Conservation (phyloP, 2,113 vertebrate species). For the Gallinago undulata region DNA sequence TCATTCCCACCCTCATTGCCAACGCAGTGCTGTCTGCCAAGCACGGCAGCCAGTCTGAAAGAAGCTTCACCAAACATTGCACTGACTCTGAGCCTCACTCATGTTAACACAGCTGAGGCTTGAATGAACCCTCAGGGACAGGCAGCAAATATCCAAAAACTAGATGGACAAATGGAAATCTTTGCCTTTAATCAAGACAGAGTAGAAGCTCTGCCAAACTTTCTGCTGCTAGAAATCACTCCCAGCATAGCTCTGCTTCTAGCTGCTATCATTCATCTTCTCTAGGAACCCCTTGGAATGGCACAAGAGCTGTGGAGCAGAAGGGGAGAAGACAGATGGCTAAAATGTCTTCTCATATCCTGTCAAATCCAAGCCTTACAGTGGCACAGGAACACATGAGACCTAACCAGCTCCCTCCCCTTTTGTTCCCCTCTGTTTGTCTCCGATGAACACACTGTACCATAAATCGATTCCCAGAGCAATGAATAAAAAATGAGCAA, state of each 20-base stretch:
- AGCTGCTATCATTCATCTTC: not conserved
- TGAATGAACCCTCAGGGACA: not conserved
- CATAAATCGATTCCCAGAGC: not conserved
- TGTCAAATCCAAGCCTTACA: not conserved
- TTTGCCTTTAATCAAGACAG: not conserved
- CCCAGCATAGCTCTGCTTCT: not conserved
- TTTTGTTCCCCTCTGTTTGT: not conserved
- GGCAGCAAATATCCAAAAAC: not conserved
- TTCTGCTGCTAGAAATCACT: not conserved
- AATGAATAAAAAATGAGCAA: conserved; percentile 1
- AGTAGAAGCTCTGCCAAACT: not conserved
- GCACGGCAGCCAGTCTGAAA: not conserved
- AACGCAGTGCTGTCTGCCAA: not conserved
- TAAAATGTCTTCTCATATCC: not conserved
- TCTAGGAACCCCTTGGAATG: not conserved
- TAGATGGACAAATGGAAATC: not conserved
- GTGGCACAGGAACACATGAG: not conserved
- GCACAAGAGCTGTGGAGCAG: not conserved
- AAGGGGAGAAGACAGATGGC: not conserved
- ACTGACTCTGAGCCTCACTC: not conserved
- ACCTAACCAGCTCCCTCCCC: not conserved
- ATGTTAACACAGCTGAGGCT: not conserved
- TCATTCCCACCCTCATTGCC: not conserved
- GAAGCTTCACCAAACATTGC: not conserved
- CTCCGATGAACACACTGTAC: not conserved